phyloP scores from a whole-genome alignment of 92 coral and sea anemone genomes.

The Anthopleura xanthogrammica region DNA sequence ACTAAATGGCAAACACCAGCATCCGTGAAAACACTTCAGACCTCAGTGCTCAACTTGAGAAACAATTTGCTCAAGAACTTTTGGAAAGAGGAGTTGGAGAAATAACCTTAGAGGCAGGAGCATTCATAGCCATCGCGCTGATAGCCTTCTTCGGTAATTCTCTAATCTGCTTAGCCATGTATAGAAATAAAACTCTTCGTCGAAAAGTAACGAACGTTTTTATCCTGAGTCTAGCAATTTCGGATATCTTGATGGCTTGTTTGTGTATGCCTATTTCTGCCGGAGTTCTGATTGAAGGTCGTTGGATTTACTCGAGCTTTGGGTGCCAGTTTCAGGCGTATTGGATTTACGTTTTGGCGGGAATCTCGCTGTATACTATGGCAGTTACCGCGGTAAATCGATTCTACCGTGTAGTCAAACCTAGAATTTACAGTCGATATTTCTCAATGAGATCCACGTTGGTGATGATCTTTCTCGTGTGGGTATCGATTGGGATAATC shows the following conservation, averaged over 20 bases:
- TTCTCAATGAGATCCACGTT: conserved; percentile 31
- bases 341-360: conserved; percentile 40
- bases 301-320: conserved; percentile 21
- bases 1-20: background rate
- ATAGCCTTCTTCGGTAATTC: conserved; percentile 30
- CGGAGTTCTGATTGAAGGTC: conserved; percentile 30
- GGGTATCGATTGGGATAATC: conserved; percentile 8
- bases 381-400: conserved; percentile 41
- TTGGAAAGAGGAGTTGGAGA: conserved; percentile 1
- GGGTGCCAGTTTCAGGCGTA: conserved; percentile 39
- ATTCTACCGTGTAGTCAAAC: conserved; percentile 41
- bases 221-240: conserved; percentile 34
- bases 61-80: conserved; percentile 18
- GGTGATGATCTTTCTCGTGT: conserved; percentile 9
- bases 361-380: conserved; percentile 43
- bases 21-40: background rate
- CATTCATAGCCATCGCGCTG: conserved; percentile 13
- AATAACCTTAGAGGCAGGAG: conserved; percentile 22
- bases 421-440: conserved; percentile 13
- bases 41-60: background rate
- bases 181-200: conserved; percentile 28
- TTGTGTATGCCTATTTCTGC: conserved; percentile 44
- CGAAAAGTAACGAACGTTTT: conserved; percentile 30
- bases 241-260: conserved; percentile 37
- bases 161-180: conserved; percentile 37